Percentiles rank a stretch among this genome's conserved stretches.
These are phyloP conservation scores for Turritopsis rubra DNA, from an alignment of 30 jellyfish, hydroid and myxozoan species.

Conservation along the genomic window DNA sequence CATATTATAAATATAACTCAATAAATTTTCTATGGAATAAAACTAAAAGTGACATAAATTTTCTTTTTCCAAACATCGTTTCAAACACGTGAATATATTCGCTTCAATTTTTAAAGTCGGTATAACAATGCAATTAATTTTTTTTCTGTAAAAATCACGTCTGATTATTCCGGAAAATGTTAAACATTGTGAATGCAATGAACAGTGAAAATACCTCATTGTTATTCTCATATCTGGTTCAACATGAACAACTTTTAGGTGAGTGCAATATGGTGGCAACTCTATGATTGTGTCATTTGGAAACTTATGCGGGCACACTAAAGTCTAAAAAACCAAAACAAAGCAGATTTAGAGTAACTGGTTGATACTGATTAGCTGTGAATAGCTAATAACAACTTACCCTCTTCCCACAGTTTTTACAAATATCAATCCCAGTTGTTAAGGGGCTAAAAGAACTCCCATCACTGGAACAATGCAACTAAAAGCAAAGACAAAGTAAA, in stretches of 20 bases:
- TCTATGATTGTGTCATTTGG: conserved; percentile 50
- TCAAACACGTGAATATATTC: no score
- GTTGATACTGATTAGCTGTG: background rate
- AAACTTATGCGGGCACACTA: conserved; percentile 65
- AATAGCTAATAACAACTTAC: background rate
- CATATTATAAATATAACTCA: no score
- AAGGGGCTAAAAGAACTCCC: conserved; percentile 2
- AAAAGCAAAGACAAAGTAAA: background rate
- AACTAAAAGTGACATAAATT: no score
- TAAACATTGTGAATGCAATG: no score
- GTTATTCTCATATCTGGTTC: conserved; percentile 39
- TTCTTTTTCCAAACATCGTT: no score
- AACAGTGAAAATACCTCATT: no score
- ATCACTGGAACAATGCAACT: conserved; percentile 27
- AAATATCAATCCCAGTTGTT: conserved; percentile 15
- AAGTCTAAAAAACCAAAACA: conserved; percentile 31
- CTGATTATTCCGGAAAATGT: no score
- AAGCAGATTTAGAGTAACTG: background rate
- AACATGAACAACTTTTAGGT: conserved; percentile 48
- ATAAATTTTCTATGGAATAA: no score
- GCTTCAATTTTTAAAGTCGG: no score
- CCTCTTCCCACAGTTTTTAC: conserved; percentile 34
- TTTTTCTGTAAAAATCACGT: no score
- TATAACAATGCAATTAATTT: no score
- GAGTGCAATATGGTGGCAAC: conserved; percentile 58